A percentile compares a stretch with the other conserved stretches of the same genome.
Evolutionary conservation across 2,797 vertebrate genomes (phyloP).

Genomic region (Lophotriccus pileatus): DNA sequence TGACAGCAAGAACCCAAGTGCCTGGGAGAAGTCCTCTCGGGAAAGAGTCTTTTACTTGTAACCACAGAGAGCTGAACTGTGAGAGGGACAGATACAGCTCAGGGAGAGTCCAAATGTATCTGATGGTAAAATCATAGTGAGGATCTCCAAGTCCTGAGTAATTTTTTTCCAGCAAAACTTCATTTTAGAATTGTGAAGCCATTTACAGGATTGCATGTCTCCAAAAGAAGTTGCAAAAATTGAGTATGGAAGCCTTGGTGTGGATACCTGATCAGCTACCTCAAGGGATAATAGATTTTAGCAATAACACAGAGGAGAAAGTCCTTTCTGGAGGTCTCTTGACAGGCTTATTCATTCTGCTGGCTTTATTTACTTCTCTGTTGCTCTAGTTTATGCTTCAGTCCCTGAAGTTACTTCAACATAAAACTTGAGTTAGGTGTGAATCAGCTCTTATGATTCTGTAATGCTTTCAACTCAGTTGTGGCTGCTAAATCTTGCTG

Average conservation of each 20-base stretch:
- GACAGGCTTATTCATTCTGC: background rate
- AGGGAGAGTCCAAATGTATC: background rate
- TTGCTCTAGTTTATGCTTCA: background rate
- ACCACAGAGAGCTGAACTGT: background rate
- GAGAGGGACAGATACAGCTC: background rate
- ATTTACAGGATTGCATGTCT: background rate
- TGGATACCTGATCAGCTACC: background rate
- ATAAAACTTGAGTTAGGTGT: background rate
- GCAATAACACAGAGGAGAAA: background rate
- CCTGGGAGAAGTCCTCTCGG: background rate
- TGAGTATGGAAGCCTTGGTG: background rate
- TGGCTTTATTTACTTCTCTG: background rate
- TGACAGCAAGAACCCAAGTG: background rate
- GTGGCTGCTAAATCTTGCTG: constrained; percentile 13
- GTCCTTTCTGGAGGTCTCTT: background rate
- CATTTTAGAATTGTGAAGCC: background rate
- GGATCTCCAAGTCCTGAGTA: background rate
- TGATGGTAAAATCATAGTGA: background rate
- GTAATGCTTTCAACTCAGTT: background rate
- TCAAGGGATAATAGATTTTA: background rate
- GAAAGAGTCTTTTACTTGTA: background rate
- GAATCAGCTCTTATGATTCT: background rate
- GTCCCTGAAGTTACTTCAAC: background rate
- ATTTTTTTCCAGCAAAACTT: background rate
- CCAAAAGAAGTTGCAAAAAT: background rate